Percentiles rank a stretch among this genome's conserved stretches.
Conservation (phyloP, 1,140 invertebrate species). For the Philotrypesis tridentata region DNA sequence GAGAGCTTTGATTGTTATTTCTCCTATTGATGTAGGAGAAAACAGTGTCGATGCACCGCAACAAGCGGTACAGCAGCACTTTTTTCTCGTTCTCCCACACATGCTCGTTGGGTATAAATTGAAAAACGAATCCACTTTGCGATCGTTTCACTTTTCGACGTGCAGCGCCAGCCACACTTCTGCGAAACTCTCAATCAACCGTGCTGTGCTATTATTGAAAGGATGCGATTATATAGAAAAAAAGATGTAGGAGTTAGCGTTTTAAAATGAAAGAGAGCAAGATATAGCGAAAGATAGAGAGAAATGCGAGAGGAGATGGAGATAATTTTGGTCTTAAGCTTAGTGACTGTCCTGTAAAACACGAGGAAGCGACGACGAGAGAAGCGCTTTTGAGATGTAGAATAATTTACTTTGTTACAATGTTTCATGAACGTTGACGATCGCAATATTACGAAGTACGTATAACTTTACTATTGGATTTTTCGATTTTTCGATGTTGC, state of each 20-base stretch:
- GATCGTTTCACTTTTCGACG: conserved; percentile 31
- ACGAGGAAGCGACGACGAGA: conserved; percentile 15
- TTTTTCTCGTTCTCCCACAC: neutral
- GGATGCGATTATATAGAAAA: conserved; percentile 5
- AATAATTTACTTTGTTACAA: neutral
- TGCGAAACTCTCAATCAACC: conserved; percentile 48
- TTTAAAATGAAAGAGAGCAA: neutral
- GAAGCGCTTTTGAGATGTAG: conserved; percentile 20
- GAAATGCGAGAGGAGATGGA: neutral
- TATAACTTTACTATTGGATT: neutral
- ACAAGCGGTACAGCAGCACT: neutral
- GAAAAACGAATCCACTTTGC: conserved; percentile 5
- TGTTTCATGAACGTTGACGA: conserved; percentile 6
- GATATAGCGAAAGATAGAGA: neutral
- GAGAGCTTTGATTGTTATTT: neutral
- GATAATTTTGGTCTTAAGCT: conserved; percentile 8
- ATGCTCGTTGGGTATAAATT: neutral
- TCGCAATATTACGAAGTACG: conserved; percentile 3
- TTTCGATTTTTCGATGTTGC: neutral
- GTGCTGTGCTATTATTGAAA: conserved; percentile 49
- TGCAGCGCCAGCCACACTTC: conserved; percentile 44
- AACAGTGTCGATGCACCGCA: neutral
- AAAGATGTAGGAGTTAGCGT: conserved; percentile 21
- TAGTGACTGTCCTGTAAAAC: conserved; percentile 4
- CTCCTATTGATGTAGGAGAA: neutral